These are phyloP conservation scores for Manis crassicaudata DNA, from an alignment of 2,797 vertebrate species.

Conservation along the genomic window DNA sequence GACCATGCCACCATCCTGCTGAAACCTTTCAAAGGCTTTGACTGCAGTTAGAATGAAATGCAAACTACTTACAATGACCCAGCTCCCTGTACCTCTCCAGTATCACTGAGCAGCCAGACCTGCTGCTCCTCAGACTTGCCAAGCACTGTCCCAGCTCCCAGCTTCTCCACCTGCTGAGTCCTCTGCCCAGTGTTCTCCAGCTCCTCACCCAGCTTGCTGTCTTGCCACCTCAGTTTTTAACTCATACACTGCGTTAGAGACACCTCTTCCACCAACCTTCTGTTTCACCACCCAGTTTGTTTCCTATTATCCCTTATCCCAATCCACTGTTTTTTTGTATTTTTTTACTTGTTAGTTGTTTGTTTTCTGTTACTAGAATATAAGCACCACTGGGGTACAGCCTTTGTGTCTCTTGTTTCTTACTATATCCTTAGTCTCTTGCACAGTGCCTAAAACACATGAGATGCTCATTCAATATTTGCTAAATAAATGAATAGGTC, in stretches of 20 bases:
- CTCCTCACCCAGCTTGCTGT: neutral
- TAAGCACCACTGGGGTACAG: too few relatives aligned
- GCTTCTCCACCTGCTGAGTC: neutral
- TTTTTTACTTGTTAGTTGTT: neutral
- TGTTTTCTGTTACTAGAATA: neutral
- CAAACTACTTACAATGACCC: neutral
- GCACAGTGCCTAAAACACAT: neutral
- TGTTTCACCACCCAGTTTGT: neutral
- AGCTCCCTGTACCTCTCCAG: neutral
- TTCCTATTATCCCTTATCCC: neutral
- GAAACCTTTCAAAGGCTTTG: neutral
- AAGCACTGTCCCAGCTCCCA: neutral
- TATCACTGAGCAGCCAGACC: neutral
- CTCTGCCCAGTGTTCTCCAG: neutral
- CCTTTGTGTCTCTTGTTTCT: neutral
- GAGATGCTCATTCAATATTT: neutral
- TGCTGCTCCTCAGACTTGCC: neutral
- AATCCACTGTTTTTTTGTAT: neutral
- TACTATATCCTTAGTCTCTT: neutral
- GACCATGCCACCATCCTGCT: neutral
- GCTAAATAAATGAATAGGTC: neutral
- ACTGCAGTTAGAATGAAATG: neutral
- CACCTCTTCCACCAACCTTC: neutral
- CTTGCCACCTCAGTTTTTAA: neutral
- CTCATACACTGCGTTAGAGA: neutral